Conservation (phyloP, 1,140 invertebrate species). For the Leptinotarsa undecemlineata region DNA sequence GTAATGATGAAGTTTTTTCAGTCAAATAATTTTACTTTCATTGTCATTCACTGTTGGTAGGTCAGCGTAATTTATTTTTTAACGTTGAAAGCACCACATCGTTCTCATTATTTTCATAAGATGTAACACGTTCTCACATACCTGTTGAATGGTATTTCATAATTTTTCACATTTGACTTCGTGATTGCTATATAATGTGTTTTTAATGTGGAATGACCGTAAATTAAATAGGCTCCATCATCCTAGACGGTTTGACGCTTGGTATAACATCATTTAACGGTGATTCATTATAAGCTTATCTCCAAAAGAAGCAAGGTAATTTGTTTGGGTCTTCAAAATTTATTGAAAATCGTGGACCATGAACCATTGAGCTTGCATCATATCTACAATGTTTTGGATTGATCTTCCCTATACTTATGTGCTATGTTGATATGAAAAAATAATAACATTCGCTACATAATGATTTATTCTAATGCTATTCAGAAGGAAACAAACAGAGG, state of each 20-base stretch:
- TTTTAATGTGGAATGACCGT: not conserved
- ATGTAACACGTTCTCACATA: not conserved
- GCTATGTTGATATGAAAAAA: no score
- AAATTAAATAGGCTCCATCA: not conserved
- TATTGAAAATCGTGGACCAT: not conserved
- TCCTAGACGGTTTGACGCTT: not conserved
- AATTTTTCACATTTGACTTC: not conserved
- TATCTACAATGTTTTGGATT: no score
- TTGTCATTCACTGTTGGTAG: no score
- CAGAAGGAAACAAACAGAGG: no score
- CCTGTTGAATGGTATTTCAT: conserved; percentile 3
- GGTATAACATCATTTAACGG: not conserved
- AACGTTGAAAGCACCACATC: no score
- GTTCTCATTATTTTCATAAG: no score
- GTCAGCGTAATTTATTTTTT: no score
- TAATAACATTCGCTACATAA: no score
- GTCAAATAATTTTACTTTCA: no score
- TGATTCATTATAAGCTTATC: not conserved
- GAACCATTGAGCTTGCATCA: not conserved
- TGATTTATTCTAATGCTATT: no score
- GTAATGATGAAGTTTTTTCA: no score
- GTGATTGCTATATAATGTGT: not conserved
- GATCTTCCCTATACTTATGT: no score
- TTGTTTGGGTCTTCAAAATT: not conserved
- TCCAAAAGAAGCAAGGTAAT: not conserved